A percentile compares a stretch with the other conserved stretches of the same genome.
phyloP scores from a whole-genome alignment of 2,113 vertebrate genomes.

The Lepus americanus region DNA sequence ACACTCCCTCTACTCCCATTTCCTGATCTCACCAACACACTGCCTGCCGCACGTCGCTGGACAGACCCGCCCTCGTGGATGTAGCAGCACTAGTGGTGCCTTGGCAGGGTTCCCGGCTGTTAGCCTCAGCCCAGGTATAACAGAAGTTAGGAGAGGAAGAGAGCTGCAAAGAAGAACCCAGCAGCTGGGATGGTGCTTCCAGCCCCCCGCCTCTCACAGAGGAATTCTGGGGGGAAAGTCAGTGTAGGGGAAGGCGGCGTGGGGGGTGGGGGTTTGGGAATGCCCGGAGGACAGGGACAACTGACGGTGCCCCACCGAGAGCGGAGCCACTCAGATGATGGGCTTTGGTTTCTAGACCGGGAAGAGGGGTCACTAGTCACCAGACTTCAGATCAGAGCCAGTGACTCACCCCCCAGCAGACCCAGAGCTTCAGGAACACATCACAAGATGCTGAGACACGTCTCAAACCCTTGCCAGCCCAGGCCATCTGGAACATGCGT shows the following conservation, averaged over 20 bases:
- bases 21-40: background rate
- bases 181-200: background rate
- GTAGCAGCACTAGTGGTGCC: background rate
- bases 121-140: background rate
- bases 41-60: background rate
- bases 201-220: background rate
- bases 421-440: slow-evolving; percentile 70
- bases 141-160: background rate
- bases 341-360: slow-evolving; percentile 10
- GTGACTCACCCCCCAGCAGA: slow-evolving; percentile 71
- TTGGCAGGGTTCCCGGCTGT: background rate
- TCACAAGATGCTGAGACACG: slow-evolving; percentile 81
- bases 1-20: background rate
- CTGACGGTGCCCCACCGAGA: background rate
- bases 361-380: background rate
- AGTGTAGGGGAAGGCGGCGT: background rate
- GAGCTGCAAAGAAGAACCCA: background rate
- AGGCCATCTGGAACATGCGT: slow-evolving; percentile 80
- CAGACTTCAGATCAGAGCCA: slow-evolving; percentile 47
- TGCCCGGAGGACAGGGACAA: background rate
- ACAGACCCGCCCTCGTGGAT: background rate
- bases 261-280: background rate
- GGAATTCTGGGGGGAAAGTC: background rate
- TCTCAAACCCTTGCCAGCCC: slow-evolving; percentile 82
- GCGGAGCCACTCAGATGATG: background rate